A percentile compares a stretch with the other conserved stretches of the same genome.
Evolutionary conservation across 2,888 invertebrate species (phyloP).

Genomic region (Caenorhabditis angaria): DNA sequence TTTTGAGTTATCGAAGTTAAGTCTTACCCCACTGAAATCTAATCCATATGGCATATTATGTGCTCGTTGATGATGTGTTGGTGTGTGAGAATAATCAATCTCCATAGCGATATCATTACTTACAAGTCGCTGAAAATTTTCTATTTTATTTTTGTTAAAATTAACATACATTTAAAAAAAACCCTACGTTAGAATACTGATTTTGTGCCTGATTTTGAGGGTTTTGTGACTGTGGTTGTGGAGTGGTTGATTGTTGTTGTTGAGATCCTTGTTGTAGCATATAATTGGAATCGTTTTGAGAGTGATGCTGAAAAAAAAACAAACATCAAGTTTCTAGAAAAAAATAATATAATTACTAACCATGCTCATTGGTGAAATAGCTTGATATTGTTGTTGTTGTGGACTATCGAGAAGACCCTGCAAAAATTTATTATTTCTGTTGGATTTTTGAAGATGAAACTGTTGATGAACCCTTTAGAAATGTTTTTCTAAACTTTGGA

Average conservation of each 20-base stretch:
- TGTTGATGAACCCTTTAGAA: too few relatives aligned
- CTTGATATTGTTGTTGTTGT: constrained; percentile 29
- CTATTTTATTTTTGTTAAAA: neutral
- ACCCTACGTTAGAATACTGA: constrained; percentile 12
- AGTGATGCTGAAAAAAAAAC: constrained; percentile 18
- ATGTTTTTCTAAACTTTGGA: too few relatives aligned
- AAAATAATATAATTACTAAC: too few relatives aligned
- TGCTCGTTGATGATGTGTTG: constrained; percentile 17
- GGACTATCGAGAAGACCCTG: constrained; percentile 40
- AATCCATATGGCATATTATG: constrained; percentile 17
- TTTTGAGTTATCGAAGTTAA: neutral
- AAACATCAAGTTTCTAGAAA: neutral
- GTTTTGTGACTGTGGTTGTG: constrained; percentile 20
- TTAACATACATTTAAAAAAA: neutral
- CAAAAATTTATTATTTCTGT: too few relatives aligned
- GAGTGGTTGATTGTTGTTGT: constrained; percentile 2
- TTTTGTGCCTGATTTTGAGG: constrained; percentile 3
- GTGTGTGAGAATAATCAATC: constrained; percentile 29
- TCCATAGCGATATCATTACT: constrained; percentile 36
- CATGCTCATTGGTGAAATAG: constrained; percentile 28
- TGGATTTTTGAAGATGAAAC: too few relatives aligned
- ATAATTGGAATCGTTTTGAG: constrained; percentile 11
- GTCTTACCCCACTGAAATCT: neutral
- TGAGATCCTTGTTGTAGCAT: constrained; percentile 16
- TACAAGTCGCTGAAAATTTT: constrained; percentile 22